Evolutionary conservation across 2,888 invertebrate species (phyloP).

Genomic region (Drosophila quinaria): DNA sequence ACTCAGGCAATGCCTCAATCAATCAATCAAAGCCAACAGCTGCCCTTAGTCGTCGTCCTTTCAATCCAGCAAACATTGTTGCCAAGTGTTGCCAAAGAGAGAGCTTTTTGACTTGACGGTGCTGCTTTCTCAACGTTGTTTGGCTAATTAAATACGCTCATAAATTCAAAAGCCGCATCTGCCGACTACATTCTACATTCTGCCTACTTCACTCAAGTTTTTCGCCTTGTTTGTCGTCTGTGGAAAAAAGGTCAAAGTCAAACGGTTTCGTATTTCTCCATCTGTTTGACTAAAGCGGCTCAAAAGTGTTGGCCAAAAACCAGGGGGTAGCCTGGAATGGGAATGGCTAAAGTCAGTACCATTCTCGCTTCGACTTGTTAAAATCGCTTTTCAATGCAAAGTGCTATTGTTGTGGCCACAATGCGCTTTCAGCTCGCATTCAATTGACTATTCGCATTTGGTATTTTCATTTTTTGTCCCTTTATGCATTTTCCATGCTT

Average conservation of each 20-base stretch:
- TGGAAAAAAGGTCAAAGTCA: slow-evolving; percentile 24
- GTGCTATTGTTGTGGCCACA: slow-evolving; percentile 50
- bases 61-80: slow-evolving; percentile 38
- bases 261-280: slow-evolving; percentile 43
- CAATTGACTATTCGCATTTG: slow-evolving; percentile 46
- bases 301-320: slow-evolving; percentile 11
- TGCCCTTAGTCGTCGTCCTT: slow-evolving; percentile 44
- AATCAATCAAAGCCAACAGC: slow-evolving; percentile 76
- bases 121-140: slow-evolving; percentile 28
- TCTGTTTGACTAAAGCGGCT: slow-evolving; percentile 47
- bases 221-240: slow-evolving; percentile 6
- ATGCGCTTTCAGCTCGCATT: slow-evolving; percentile 47
- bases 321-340: background rate
- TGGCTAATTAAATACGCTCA: slow-evolving; percentile 79
- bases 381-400: slow-evolving; percentile 45
- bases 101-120: slow-evolving; percentile 16
- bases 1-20: slow-evolving; percentile 79
- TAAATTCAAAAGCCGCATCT: slow-evolving; percentile 71
- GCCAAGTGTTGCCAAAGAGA: slow-evolving; percentile 46
- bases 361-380: slow-evolving; percentile 12
- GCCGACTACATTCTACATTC: background rate
- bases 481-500: slow-evolving; percentile 15
- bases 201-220: background rate
- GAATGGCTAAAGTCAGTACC: background rate
- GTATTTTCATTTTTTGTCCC: slow-evolving; percentile 5